Evolutionary conservation across 2,113 vertebrate species (phyloP), one percentile per base, ranked within the genome.

Genomic region (Diphyllodes magnificus): DNA sequence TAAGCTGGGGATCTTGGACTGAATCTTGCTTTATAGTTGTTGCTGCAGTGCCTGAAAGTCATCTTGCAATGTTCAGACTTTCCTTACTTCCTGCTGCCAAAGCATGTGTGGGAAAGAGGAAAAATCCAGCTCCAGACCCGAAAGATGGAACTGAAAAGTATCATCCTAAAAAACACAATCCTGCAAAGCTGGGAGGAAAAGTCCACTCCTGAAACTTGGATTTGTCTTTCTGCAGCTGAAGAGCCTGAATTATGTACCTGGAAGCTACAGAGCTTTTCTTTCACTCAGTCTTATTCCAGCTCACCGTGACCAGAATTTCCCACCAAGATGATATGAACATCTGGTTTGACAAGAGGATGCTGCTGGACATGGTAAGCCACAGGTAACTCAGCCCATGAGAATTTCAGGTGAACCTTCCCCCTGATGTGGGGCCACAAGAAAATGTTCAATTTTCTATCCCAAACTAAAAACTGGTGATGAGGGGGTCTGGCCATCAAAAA

Each of bases 51-150:
- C 94, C 96, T 96, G 86, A 89, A 97, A 97, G 92, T 94, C 87
- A 97, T 90, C 90, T 89, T 97, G 96, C 96, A 95, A 95, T 84
- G 81, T 91, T 97, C 96, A 95, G 94, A 24, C 85, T 95, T 95
- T 91, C 91, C 93, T 95, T 97, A 95, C 93, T 97, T 95, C 93
- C 95, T 94, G 94, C 92, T 97, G 97, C 96, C 97, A 98, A 98
- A 97, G 96, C 91, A 95, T 90, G 95, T 97, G 96, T 73, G 71
- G 93, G 96, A 93, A 96, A 95, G 84, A 96, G 96, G 94, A 72
- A 97, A 96, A 88, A 96, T 88, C 90, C 92, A 97, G 83, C 95
- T 97, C 96, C 81, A 93, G 96, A 80, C 86, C 94, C 78, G 76
- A 96, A 95, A 91, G 66, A 89, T 53, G 50, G 93, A 96, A 59